Evolutionary conservation across 2,113 vertebrate species (phyloP).

Genomic region (Apistogramma diplotaenia): DNA sequence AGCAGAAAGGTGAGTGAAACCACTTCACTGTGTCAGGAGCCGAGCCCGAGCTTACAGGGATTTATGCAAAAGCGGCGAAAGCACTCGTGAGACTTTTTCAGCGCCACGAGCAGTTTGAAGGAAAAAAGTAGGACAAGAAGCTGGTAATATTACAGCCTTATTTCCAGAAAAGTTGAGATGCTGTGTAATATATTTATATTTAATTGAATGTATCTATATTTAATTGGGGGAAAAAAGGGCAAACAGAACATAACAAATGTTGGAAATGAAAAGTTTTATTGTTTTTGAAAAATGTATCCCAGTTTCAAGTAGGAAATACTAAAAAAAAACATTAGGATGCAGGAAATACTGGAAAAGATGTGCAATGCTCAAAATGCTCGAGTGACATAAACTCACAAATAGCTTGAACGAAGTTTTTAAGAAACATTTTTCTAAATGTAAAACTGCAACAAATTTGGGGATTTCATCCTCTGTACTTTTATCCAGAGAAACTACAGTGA

Average conservation of each 20-base stretch:
- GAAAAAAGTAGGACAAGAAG: constrained; percentile 21
- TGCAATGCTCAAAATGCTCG: background rate
- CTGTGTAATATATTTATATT: background rate
- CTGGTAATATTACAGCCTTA: background rate
- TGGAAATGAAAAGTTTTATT: background rate
- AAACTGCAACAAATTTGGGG: background rate
- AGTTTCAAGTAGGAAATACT: background rate
- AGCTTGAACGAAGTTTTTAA: background rate
- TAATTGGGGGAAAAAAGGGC: background rate
- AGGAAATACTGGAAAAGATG: background rate
- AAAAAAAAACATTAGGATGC: background rate
- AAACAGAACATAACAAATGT: background rate
- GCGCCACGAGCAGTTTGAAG: background rate
- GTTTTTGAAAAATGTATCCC: background rate
- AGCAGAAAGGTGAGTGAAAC: constrained; percentile 62
- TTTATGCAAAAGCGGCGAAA: constrained; percentile 29
- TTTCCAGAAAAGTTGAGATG: background rate
- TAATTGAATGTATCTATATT: too few species aligned
- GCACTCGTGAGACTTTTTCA: constrained; percentile 7
- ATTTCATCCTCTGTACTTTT: background rate
- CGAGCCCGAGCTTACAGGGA: constrained; percentile 33
- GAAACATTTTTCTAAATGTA: background rate
- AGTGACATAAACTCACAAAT: background rate
- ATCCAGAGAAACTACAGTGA: background rate
- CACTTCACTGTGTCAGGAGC: background rate